Conservation (phyloP, 2,888 invertebrate genomes). For the Shargacucullia verbasci region DNA sequence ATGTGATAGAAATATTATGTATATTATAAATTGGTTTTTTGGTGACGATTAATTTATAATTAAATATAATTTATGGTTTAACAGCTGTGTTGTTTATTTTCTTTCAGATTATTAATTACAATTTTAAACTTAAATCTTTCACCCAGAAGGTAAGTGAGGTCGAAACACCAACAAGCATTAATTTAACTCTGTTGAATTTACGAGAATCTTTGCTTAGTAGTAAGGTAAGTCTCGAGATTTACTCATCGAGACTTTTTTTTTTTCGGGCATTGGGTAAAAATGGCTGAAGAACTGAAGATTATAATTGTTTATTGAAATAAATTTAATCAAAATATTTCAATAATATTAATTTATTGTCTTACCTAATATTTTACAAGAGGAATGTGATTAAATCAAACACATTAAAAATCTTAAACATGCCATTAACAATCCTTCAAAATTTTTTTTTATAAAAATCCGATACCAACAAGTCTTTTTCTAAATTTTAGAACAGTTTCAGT, state of each 20-base stretch:
- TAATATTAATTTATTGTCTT: conserved; percentile 24
- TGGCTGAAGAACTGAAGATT: no score
- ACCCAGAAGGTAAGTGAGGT: no score
- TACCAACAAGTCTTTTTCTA: not conserved
- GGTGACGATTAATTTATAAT: conserved; percentile 45
- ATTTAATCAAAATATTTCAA: no score
- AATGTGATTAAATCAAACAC: conserved; percentile 37
- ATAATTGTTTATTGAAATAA: no score
- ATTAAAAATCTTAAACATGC: conserved; percentile 4
- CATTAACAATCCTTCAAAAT: conserved; percentile 6
- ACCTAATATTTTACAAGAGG: conserved; percentile 38
- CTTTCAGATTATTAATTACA: no score
- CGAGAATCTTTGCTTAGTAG: no score
- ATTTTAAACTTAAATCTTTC: no score
- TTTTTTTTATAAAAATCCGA: conserved; percentile 1
- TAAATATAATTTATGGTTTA: conserved; percentile 46
- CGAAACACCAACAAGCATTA: no score
- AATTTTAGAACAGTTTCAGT: not conserved
- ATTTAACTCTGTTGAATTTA: no score
- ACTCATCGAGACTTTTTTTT: no score
- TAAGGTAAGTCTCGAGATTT: no score
- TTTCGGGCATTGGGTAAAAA: no score
- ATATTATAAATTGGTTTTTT: conserved; percentile 47
- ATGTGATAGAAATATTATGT: conserved; percentile 63
- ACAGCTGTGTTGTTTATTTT: conserved; percentile 18